A percentile compares a stretch with the other conserved stretches of the same genome.
These are phyloP conservation scores for Dasyornis broadbenti DNA, from an alignment of 2,113 vertebrate genomes.

Conservation along the genomic window DNA sequence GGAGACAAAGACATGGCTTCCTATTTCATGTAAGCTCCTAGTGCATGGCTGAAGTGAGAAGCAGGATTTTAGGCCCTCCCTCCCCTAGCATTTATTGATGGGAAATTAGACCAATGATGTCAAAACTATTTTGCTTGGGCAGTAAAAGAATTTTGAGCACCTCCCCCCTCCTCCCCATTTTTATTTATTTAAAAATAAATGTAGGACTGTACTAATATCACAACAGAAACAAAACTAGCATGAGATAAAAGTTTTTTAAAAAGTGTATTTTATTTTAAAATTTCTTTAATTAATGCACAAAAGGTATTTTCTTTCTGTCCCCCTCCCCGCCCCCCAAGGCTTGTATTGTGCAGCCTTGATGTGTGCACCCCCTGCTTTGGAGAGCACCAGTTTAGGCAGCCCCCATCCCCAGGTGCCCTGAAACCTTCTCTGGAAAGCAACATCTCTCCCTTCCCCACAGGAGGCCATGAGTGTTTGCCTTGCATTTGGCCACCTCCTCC, in stretches of 20 bases:
- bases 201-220: not conserved
- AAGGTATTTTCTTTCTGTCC: not conserved
- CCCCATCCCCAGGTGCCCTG: too few relatives aligned
- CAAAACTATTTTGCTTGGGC: not conserved
- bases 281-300: not conserved
- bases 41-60: not conserved
- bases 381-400: not conserved
- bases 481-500: not conserved
- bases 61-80: not conserved
- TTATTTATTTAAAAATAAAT: not conserved
- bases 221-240: not conserved
- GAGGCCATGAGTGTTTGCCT: not conserved
- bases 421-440: not conserved
- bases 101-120: not conserved
- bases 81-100: not conserved
- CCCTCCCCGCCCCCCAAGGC: fast-evolving
- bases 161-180: fast-evolving
- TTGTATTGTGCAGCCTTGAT: not conserved
- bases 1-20: not conserved
- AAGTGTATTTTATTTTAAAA: not conserved
- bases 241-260: not conserved
- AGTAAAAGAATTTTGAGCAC: not conserved
- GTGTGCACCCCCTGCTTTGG: not conserved
- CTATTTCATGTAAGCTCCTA: not conserved
- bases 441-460: not conserved